Base-by-base conservation (phyloP, 2,888 invertebrate species). In the Brenthis hecate region DNA sequence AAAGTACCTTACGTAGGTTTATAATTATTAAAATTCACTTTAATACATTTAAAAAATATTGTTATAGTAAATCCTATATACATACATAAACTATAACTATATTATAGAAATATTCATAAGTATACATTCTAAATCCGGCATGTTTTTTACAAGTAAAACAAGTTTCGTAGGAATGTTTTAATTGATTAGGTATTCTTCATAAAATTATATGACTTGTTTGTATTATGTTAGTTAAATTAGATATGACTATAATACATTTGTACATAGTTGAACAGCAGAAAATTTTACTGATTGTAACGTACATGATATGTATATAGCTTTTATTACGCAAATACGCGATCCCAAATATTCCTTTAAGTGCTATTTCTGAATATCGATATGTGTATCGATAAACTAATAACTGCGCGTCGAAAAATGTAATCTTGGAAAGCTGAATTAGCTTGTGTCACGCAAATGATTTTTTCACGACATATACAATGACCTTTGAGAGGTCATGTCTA, bases 401-500 rank as follows among this genome's bases (percentile, higher is more conserved):
- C 47, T 23, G 14, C 23, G 47, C 14, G 23, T 23, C 6, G 47
- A 58, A 23, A 61, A 61, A 51, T 47, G 51, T 62, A 36, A 69
- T 54, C 36, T 11, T 13, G 51, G 16, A 50, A 56, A 48, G 76
- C 62, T 69, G 74, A 77, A 78, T 80, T 78, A 80, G 74, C 76
- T 65, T 76, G 60, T 36, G 51, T 47, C 56, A 76, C 74, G 72
- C 72, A 66, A 70, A 73, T 69, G 72, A 76, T 76, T 74, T 77
- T 78, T 77, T 77, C 73, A 73, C 75, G 72, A 78, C 79, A 81
- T 83, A 81, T 81, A 56, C 55, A 64, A 57, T 80, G 86, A 91
- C 92, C 92, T 91, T 92, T 87, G 63, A 69, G 85, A 87, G 91
- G 91, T 92, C 90, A 85, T 79, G 77, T 72, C 77, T 84, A 85